A percentile compares a stretch with the other conserved stretches of the same genome.
Evolutionary conservation across 2,113 vertebrate genomes (phyloP).

Genomic region (Sapayoa aenigma): DNA sequence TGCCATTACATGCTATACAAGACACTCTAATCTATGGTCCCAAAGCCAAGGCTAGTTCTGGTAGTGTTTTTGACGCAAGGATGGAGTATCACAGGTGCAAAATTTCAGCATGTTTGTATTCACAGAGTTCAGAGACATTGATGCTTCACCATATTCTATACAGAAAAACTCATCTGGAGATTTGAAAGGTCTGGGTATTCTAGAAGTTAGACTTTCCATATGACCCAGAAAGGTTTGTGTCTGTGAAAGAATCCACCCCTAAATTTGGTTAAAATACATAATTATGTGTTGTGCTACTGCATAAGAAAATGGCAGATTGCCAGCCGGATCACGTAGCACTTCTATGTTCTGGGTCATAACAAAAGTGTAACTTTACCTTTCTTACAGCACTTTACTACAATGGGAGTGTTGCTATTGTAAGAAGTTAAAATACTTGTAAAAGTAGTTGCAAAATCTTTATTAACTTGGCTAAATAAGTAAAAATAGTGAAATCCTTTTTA

Average conservation of each 20-base stretch:
- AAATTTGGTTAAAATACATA: not conserved
- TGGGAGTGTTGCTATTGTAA: not conserved
- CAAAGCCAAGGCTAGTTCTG: not conserved
- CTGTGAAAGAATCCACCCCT: not conserved
- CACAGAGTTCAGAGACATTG: not conserved
- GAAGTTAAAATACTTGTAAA: not conserved
- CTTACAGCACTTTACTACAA: not conserved
- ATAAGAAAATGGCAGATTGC: not conserved
- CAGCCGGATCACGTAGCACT: not conserved
- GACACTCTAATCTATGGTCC: not conserved
- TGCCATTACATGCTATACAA: not conserved
- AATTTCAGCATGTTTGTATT: not conserved
- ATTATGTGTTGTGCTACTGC: not conserved
- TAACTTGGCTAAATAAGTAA: not conserved
- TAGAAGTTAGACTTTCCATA: not conserved
- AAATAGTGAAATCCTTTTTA: not conserved
- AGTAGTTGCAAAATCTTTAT: not conserved
- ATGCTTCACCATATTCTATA: not conserved
- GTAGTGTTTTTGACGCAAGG: not conserved
- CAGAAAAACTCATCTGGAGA: not conserved
- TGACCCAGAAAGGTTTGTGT: not conserved
- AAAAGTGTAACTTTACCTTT: not conserved
- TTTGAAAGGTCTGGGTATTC: not conserved
- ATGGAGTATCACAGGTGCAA: not conserved
- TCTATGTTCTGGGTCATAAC: not conserved